phyloP scores from a whole-genome alignment of 2,888 invertebrate genomes.

The Erynnis tages region DNA sequence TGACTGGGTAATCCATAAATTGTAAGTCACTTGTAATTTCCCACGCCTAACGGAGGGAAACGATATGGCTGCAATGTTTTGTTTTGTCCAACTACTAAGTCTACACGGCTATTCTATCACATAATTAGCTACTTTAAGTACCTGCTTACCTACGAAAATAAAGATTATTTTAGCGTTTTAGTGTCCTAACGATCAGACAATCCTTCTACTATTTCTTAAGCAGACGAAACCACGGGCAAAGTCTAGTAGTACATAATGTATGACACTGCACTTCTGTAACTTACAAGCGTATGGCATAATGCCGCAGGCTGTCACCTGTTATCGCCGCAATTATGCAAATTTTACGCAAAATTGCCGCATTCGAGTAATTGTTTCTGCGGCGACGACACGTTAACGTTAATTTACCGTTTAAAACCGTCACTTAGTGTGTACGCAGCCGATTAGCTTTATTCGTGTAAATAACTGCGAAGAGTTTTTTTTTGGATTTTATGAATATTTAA shows the following conservation, averaged over 20 bases:
- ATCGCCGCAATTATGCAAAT: slow-evolving; percentile 70
- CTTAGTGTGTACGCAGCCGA: slow-evolving; percentile 20
- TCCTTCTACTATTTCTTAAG: no score
- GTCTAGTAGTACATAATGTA: background rate
- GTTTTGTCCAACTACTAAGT: no score
- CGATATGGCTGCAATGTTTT: no score
- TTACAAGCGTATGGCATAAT: background rate
- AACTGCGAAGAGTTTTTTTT: background rate
- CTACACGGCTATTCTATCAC: no score
- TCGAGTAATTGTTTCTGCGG: slow-evolving; percentile 38
- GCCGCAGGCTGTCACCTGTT: slow-evolving; percentile 58
- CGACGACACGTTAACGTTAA: slow-evolving; percentile 35
- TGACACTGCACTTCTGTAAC: background rate
- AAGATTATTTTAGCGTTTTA: no score
- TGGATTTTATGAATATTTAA: background rate
- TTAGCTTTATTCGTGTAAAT: slow-evolving; percentile 7
- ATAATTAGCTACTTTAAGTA: no score
- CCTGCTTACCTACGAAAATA: no score
- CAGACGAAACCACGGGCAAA: background rate
- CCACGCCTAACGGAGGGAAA: no score
- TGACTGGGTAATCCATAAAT: no score
- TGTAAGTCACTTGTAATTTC: no score
- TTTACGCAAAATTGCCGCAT: slow-evolving; percentile 59
- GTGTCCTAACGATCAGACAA: no score
- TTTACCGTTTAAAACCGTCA: slow-evolving; percentile 33